Evolutionary conservation across 2,797 vertebrate species (phyloP), one percentile per base, ranked within the genome.

Genomic region (Urophycis tenuis): DNA sequence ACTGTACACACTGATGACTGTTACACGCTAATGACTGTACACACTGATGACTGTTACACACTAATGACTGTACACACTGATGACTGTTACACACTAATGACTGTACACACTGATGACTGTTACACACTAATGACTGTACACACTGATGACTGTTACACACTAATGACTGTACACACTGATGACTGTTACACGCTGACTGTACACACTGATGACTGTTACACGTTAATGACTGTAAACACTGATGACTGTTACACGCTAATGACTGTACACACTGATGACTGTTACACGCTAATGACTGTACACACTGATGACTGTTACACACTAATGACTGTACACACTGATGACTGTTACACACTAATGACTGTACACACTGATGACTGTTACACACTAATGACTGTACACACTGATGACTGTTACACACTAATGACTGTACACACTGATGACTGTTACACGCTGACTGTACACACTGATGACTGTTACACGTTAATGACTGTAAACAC

Each of bases 101-200:
- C 67, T 17, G n/a, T 29, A 12, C 60, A 64, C 73, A 89, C n/a
- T n/a, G n/a, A n/a, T n/a, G n/a, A n/a, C n/a, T n/a, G n/a, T n/a
- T n/a, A n/a, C n/a, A n/a, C n/a, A n/a, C n/a, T n/a, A n/a, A n/a
- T n/a, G n/a, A n/a, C n/a, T n/a, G n/a, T n/a, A 29, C 12, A 64
- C 29, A 29, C 25, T 11, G 25, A 64, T 29, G 60, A n/a, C 60
- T 71, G 7, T 71, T 71, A 31, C 31, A 71, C 69, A 71, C 12
- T 5, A 10, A 12, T 69, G 11, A 17, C 67, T 17, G n/a, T 29
- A 12, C 60, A 64, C 73, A 89, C n/a, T n/a, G n/a, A n/a, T n/a
- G n/a, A n/a, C n/a, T n/a, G n/a, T n/a, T n/a, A n/a, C n/a, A n/a
- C n/a, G n/a, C n/a, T n/a, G n/a, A n/a, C n/a, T n/a, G n/a, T n/a